phyloP scores from a whole-genome alignment of 2,888 invertebrate genomes.

The Sarcophaga variegata region DNA sequence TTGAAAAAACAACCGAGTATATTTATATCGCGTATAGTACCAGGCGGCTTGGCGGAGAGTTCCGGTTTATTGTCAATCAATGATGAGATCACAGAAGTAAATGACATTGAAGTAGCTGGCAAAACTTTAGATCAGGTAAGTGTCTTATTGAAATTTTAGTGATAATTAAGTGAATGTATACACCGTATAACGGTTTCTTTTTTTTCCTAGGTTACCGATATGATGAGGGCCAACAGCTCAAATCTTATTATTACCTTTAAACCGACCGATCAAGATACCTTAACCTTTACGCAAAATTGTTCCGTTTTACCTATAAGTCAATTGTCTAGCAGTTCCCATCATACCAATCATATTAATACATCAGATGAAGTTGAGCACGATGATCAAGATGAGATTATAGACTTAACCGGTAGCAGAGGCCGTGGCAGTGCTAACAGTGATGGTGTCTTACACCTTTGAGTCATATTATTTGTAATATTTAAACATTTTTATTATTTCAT shows the following conservation, averaged over 20 bases:
- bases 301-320: constrained; percentile 89
- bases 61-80: constrained; percentile 98
- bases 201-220: constrained; percentile 93
- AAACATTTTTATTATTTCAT: constrained; percentile 11
- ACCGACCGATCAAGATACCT: constrained; percentile 96
- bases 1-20: constrained; percentile 96
- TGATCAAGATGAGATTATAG: constrained; percentile 95
- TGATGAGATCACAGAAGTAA: constrained; percentile 99
- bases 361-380: constrained; percentile 83
- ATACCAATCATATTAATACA: constrained; percentile 84
- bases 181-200: background rate
- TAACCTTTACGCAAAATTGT: constrained; percentile 86
- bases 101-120: constrained; percentile 99
- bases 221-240: constrained; percentile 99
- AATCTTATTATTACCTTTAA: constrained; percentile 99
- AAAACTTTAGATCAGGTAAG: constrained; percentile 97
- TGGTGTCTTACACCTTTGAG: constrained; percentile 80
- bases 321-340: constrained; percentile 88
- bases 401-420: constrained; percentile 85
- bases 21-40: constrained; percentile 98
- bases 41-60: constrained; percentile 98
- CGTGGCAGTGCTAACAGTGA: constrained; percentile 77
- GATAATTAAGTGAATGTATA: background rate
- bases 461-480: constrained; percentile 57
- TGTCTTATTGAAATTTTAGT: background rate